These are phyloP conservation scores for Paramuricea clavata DNA, from an alignment of 92 coral and sea anemone genomes.

Conservation along the genomic window DNA sequence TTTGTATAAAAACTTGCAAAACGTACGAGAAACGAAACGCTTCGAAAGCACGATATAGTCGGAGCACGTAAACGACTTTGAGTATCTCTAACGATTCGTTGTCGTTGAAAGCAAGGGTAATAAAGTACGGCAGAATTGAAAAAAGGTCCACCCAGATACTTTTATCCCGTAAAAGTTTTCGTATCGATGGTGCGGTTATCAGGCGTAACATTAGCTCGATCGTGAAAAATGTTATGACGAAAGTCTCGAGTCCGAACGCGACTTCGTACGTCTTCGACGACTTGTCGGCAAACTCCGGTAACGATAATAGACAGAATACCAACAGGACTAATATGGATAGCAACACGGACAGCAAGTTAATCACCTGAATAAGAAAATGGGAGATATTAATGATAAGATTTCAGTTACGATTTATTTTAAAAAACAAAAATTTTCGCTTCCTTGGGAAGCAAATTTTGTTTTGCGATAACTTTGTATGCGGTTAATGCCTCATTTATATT, in stretches of 20 bases:
- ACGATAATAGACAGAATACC: conserved; percentile 86
- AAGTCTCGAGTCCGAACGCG: conserved; percentile 74
- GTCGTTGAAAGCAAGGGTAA: conserved; percentile 68
- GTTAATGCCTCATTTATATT: no score
- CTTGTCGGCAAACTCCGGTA: conserved; percentile 76
- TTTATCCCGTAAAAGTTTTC: conserved; percentile 65
- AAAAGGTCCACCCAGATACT: conserved; percentile 92
- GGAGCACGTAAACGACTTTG: conserved; percentile 84
- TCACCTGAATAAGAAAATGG: conserved; percentile 59
- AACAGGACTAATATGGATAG: conserved; percentile 80
- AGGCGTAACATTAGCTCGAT: conserved; percentile 81
- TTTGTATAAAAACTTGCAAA: conserved; percentile 91
- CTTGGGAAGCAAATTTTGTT: no score
- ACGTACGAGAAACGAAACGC: conserved; percentile 84
- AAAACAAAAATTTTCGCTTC: no score
- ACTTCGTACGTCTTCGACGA: conserved; percentile 66
- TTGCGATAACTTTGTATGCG: no score
- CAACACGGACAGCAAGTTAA: conserved; percentile 78
- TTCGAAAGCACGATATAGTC: conserved; percentile 90
- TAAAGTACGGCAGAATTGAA: conserved; percentile 79
- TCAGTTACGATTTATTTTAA: no score
- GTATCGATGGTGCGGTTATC: conserved; percentile 79
- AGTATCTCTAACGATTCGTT: conserved; percentile 79
- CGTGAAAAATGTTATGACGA: conserved; percentile 85
- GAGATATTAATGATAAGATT: background rate